Evolutionary conservation across 2,113 vertebrate species (phyloP), one percentile per base, ranked within the genome.

Genomic region (Porphyrio hochstetteri): DNA sequence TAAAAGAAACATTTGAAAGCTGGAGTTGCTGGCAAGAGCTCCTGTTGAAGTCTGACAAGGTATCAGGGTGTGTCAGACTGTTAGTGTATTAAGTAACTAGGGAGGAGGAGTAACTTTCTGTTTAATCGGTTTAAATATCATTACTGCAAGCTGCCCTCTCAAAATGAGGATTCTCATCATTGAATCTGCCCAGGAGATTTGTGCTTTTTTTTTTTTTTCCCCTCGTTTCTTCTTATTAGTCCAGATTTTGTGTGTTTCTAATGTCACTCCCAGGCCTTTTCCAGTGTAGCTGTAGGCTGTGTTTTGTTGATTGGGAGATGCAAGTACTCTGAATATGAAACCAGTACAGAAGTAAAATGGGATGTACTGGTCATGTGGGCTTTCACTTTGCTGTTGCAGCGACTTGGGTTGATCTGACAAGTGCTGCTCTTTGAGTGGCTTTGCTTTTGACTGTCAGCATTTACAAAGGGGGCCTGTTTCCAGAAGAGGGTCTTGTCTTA

Each of bases 401-500:
- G 78, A 59, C 63, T 31, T 46, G 23, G 13, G 80, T 10, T 60
- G 38, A 38, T 78, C 75, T 88, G 69, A 64, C 14, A 46, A 33
- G 33, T 21, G 28, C 36, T 11, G 16, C 29, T 52, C 25, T 82
- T 92, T 63, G 42, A 12, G 24, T 46, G 46, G 20, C 28, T 80
- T 81, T 71, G 69, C 23, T 70, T 67, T 90, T 60, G 55, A 7
- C 29, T 69, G 44, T 67, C 40, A 76, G 24, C 18, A 23, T 17
- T 63, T 74, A 33, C 71, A 90, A 93, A 36, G 0, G 61, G 59
- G 65, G 29, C 2, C 33, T 17, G 3, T 64, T 79, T 63, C 74
- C 27, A 79, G 36, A 82, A 50, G 16, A 56, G 13, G 4, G 11
- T 57, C 64, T 74, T 59, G 10, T 85, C 90, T 93, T 82, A 99